These are phyloP conservation scores for Machimus atricapillus DNA, from an alignment of 2,888 invertebrate species.

Conservation along the genomic window DNA sequence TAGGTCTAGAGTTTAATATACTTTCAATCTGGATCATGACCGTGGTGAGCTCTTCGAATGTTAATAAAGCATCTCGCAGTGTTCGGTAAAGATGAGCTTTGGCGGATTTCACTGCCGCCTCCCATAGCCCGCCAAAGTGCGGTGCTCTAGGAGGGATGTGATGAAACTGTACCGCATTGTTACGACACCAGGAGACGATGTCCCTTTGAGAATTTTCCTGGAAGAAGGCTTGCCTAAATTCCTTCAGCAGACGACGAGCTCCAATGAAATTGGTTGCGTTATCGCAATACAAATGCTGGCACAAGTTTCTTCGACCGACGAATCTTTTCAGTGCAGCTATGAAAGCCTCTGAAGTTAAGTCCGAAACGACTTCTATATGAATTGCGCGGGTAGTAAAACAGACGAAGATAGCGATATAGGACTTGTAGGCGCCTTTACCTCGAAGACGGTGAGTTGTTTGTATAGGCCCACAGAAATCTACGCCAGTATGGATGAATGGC, in stretches of 20 bases:
- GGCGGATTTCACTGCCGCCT: conserved; percentile 31
- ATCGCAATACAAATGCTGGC: too few species aligned
- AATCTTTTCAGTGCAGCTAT: background rate
- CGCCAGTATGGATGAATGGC: background rate
- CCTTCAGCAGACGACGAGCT: background rate
- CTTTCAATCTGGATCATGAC: too few species aligned
- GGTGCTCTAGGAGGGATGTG: too few species aligned
- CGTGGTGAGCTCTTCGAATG: background rate
- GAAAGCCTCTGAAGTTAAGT: conserved; percentile 45
- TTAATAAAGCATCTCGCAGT: conserved; percentile 1
- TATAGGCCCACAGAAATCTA: background rate
- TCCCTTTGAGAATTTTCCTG: background rate
- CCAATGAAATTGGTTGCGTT: too few species aligned
- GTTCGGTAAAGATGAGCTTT: background rate
- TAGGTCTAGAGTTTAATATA: too few species aligned
- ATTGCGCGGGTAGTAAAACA: conserved; percentile 47
- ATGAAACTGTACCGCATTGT: too few species aligned
- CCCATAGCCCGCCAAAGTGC: conserved; percentile 44
- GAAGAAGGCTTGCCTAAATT: background rate
- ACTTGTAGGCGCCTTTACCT: conserved; percentile 30
- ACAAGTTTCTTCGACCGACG: too few species aligned
- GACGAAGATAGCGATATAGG: conserved; percentile 46
- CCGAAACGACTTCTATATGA: conserved; percentile 47
- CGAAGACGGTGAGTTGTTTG: background rate
- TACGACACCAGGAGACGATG: too few species aligned